A percentile compares a stretch with the other conserved stretches of the same genome.
Evolutionary conservation across 2,113 vertebrate genomes (phyloP).

Genomic region (Sceloporus undulatus): DNA sequence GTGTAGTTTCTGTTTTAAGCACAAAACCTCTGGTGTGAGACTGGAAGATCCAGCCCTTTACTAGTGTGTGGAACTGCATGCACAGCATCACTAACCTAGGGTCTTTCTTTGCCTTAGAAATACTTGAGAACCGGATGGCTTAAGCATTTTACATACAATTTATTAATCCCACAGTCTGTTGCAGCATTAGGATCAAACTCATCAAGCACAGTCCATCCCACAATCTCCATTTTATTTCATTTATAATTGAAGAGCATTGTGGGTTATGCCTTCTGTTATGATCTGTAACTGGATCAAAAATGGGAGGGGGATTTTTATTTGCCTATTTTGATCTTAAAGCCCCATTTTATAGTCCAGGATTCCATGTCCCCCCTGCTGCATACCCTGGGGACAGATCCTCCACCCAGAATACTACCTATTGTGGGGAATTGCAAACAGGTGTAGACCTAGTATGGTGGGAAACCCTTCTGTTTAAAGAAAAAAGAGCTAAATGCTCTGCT

Average conservation of each 20-base stretch:
- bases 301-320: no score
- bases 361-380: neutral
- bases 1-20: neutral
- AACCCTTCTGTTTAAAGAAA: neutral
- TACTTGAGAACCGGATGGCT: neutral
- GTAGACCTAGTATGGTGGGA: neutral
- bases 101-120: neutral
- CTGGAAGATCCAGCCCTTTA: neutral
- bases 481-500: no score
- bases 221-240: conserved; percentile 18
- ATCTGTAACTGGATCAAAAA: neutral
- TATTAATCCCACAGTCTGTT: neutral
- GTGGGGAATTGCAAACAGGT: neutral
- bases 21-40: no score
- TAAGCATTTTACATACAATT: neutral
- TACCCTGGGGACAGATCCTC: no score
- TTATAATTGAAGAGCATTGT: neutral
- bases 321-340: neutral
- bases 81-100: neutral
- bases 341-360: neutral
- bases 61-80: neutral
- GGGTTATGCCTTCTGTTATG: neutral
- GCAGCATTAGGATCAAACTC: conserved; percentile 1
- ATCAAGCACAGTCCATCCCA: neutral
- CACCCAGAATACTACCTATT: neutral